Evolutionary conservation across 2,113 vertebrate genomes (phyloP).

Genomic region (Dascyllus trimaculatus): DNA sequence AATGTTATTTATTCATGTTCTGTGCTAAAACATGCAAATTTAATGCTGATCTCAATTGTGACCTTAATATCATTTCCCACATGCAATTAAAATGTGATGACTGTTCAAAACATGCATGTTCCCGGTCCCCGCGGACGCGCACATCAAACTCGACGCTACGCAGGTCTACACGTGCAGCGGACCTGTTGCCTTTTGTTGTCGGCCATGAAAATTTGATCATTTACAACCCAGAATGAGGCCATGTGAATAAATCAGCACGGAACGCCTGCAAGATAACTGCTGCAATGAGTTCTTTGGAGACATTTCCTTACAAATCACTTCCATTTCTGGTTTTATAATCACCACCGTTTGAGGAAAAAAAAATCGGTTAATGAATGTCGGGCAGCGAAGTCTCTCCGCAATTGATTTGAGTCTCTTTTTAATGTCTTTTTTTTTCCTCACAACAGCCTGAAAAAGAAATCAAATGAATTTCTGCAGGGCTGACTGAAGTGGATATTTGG

Average conservation of each 20-base stretch:
- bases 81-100: background rate
- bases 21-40: slow-evolving; percentile 5
- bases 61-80: slow-evolving; percentile 3
- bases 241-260: slow-evolving; percentile 25
- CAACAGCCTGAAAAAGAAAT: slow-evolving; percentile 6
- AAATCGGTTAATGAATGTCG: slow-evolving; percentile 24
- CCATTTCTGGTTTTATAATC: slow-evolving; percentile 33
- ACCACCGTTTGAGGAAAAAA: background rate
- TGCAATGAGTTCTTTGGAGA: slow-evolving; percentile 5
- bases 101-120: background rate
- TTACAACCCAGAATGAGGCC: slow-evolving; percentile 16
- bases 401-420: background rate
- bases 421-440: background rate
- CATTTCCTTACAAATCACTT: slow-evolving; percentile 6
- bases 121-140: background rate
- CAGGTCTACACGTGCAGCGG: background rate
- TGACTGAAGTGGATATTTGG: background rate
- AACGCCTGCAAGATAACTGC: slow-evolving; percentile 1
- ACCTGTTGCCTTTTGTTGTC: background rate
- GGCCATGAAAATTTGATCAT: slow-evolving; percentile 12
- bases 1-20: slow-evolving; percentile 16
- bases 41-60: background rate
- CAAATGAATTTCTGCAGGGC: slow-evolving; percentile 4
- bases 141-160: background rate
- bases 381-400: slow-evolving; percentile 6